Base-by-base conservation (phyloP, 2,797 vertebrate genomes). In the Spinus olivaceus region DNA sequence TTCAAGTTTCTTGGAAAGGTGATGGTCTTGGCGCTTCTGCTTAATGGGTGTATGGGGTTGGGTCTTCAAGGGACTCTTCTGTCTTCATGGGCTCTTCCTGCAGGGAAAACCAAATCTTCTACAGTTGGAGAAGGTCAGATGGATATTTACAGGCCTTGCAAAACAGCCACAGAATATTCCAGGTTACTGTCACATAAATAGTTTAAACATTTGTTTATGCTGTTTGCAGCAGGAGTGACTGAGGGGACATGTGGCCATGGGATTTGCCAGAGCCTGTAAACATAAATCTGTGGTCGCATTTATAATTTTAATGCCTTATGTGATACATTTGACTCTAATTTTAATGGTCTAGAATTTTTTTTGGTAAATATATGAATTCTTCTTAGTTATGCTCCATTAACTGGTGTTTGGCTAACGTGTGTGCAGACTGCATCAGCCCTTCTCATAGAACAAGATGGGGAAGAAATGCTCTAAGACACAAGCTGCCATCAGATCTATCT, bases 311-410 rank as follows among this genome's bases (percentile, higher is more conserved):
- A 81, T 73, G 70, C 30, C 42, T 73, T 79, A 46, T 32, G n/a
- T 81, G 66, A 93, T 60, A 70, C 4, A 35, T 69, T 88, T 84
- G 19, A 46, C 41, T 23, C 42, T 84, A 47, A 87, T 66, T 83
- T 67, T 80, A 82, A 85, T 25, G n/a, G 54, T 44, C 63, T 66
- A 85, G 65, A 90, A 74, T n/a, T 50, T 65, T 72, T 87, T 64
- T 78, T 49, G 20, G 37, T 66, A 83, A 93, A 92, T 88, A 73
- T 33, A 86, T 92, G 64, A 71, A 70, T 93, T 93, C 72, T 90
- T 95, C 66, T 92, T 88, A 82, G 88, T 90, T 72, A 76, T 0
- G 0, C 65, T 85, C 35, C 72, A 89, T 96, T 94, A 94, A 83
- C 50, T 32, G 61, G 37, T 64, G 65, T 74, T 94, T 67, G 81